Base-by-base conservation (phyloP, 2,797 vertebrate species). In the Onychomys arenicola region DNA sequence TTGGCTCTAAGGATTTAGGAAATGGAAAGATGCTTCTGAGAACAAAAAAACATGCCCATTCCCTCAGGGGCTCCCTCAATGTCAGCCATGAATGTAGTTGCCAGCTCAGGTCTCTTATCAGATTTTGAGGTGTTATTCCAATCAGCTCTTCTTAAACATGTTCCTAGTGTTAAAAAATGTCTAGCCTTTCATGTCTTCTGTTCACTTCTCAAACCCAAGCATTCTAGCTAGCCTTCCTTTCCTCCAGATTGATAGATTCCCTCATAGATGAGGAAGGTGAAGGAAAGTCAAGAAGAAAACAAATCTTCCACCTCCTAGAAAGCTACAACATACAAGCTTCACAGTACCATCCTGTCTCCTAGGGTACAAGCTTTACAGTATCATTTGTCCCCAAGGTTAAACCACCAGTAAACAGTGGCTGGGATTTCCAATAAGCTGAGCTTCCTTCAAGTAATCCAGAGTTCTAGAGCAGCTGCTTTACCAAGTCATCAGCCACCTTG, bases 261-360 rank as follows among this genome's bases (percentile, higher is more conserved):
- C 6, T 37, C 11, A 6, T 49, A 34, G 34, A 27, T 4, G 46
- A 55, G n/a, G 13, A 37, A 55, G 8, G 1, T 11, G 16, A 71
- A 21, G 21, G 2, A 52, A 2, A 52, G 7, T 86, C 1, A 69
- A 63, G 21, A 52, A 52, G 63, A 49, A 69, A 86, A 52, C 1
- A 52, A 49, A 85, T n/a, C 9, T 34, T 17, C 59, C 10, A 69
- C 32, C 23, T n/a, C 34, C 13, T 21, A n/a, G 46, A 4, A 55
- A 86, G 34, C 46, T 52, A 2, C 52, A 49, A 16, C 32, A n/a
- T 34, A 49, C 43, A n/a, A 49, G 63, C 13, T 67, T 69, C 19
- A n/a, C 19, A n/a, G 21, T 16, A 52, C 6, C 12, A 0, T 1
- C 32, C 12, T 2, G 12, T 52, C 49, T 6, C 6, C 25, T n/a